Evolutionary conservation across 2,888 invertebrate species (phyloP), one percentile per base, ranked within the genome.

Genomic region (Trachelus stipa): DNA sequence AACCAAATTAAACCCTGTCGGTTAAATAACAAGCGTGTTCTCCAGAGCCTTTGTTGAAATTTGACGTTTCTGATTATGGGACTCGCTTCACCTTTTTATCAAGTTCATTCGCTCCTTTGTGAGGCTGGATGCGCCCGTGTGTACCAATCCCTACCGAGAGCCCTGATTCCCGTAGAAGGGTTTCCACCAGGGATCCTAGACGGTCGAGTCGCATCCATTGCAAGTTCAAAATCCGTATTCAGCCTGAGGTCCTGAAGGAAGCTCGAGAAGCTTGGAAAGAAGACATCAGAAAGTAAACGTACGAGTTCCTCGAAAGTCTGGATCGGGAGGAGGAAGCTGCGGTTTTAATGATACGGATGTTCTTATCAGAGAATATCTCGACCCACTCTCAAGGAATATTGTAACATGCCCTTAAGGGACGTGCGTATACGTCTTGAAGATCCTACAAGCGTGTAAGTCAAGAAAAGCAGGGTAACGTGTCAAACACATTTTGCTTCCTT

Each of bases 1-100:
- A 88, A 88, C 87, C 87, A 90, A 91, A 91, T 91, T 91, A 91
- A 90, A 89, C 89, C 88, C 90, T 91, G 91, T 91, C 91, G 89
- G 89, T 90, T 88, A 88, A 89, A 90, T 90, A 89, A 90, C 89
- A 89, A 87, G 87, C 88, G 84, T 83, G 87, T 87, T 82, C 86
- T 83, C 85, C 85, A 83, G 83, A 84, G 86, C 88, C 88, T 88
- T 87, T 88, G 87, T 88, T 87, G 85, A 85, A 88, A 88, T 90
- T 89, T 89, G 88, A 89, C 87, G 89, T 90, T 90, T 89, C 87
- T 87, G 88, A 87, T 88, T 88, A 87, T 86, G 84, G 82, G 83
- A 84, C 82, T 83, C 30, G 31, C 33, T 71, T 34, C 71, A 33
- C 71, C 71, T 35, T 37, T 35, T 37, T 73, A 71, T 71, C 71